phyloP scores from a whole-genome alignment of 2,113 vertebrate genomes.

The Mellivora capensis region DNA sequence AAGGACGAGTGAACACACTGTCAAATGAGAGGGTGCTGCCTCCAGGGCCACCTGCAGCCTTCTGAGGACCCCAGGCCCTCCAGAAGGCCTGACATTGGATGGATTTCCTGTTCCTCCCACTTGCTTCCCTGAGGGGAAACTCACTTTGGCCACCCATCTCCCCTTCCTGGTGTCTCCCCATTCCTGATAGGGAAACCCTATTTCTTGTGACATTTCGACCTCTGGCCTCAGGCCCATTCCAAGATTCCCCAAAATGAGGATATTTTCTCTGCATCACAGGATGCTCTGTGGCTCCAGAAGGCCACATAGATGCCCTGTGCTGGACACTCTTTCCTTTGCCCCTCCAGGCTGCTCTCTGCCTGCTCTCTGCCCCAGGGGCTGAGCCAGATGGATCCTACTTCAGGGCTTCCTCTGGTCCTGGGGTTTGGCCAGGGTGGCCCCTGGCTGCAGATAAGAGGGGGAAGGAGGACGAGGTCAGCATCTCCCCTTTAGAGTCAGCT shows the following conservation, averaged over 20 bases:
- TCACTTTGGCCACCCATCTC: background rate
- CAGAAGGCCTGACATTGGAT: background rate
- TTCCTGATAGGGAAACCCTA: background rate
- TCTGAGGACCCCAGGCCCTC: rapidly evolving
- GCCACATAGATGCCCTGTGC: background rate
- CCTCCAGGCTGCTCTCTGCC: background rate
- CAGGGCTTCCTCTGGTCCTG: background rate
- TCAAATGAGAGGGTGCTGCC: too few species aligned
- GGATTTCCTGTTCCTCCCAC: background rate
- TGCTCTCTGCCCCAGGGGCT: background rate
- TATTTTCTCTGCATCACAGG: background rate
- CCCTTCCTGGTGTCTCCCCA: rapidly evolving
- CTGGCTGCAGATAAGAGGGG: background rate
- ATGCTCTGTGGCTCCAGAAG: background rate
- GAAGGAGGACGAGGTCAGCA: background rate
- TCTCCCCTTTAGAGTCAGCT: background rate
- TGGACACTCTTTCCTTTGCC: background rate
- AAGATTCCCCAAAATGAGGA: background rate
- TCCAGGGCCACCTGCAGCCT: background rate
- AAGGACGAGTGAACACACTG: background rate
- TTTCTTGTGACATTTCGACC: background rate
- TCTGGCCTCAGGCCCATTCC: background rate
- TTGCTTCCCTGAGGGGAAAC: background rate
- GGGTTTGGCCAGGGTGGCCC: background rate
- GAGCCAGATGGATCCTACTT: background rate